phyloP scores from a whole-genome alignment of 1,140 invertebrate genomes.

The Capitella teleta region DNA sequence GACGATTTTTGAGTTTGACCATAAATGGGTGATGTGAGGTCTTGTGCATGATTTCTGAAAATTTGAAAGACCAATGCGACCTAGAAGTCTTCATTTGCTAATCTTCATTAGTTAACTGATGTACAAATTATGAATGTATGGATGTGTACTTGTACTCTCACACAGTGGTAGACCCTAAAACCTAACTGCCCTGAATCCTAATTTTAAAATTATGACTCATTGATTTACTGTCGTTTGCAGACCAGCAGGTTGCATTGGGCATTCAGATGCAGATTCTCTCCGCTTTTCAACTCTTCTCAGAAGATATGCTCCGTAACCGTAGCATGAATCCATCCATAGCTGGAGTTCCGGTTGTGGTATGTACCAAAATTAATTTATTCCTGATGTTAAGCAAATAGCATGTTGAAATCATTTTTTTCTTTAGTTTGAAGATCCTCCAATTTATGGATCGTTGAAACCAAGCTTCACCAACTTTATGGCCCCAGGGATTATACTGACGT shows the following conservation, averaged over 20 bases:
- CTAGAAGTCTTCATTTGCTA: background rate
- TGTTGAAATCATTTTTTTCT: slow-evolving; percentile 18
- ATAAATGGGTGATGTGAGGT: too few relatives aligned
- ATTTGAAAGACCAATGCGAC: too few relatives aligned
- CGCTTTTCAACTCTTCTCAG: slow-evolving; percentile 56
- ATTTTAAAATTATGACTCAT: too few relatives aligned
- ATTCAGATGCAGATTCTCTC: slow-evolving; percentile 66
- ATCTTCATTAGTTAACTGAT: background rate
- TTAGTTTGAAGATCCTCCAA: slow-evolving; percentile 60
- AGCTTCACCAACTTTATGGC: slow-evolving; percentile 92
- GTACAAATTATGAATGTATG: too few relatives aligned
- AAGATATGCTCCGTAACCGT: slow-evolving; percentile 10
- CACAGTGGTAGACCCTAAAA: background rate
- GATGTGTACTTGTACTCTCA: too few relatives aligned
- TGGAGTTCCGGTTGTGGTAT: slow-evolving; percentile 18
- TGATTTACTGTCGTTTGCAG: too few relatives aligned
- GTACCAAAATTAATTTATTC: background rate
- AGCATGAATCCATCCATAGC: slow-evolving; percentile 16
- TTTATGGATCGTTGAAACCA: slow-evolving; percentile 75
- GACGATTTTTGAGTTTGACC: too few relatives aligned
- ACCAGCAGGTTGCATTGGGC: slow-evolving; percentile 80
- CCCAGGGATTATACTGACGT: slow-evolving; percentile 87
- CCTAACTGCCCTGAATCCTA: too few relatives aligned
- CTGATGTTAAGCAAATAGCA: background rate
- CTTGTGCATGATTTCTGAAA: too few relatives aligned